Percentiles rank a stretch among this genome's conserved stretches.
Conservation (phyloP, 1,140 invertebrate genomes). For the Brachionus rubens region DNA sequence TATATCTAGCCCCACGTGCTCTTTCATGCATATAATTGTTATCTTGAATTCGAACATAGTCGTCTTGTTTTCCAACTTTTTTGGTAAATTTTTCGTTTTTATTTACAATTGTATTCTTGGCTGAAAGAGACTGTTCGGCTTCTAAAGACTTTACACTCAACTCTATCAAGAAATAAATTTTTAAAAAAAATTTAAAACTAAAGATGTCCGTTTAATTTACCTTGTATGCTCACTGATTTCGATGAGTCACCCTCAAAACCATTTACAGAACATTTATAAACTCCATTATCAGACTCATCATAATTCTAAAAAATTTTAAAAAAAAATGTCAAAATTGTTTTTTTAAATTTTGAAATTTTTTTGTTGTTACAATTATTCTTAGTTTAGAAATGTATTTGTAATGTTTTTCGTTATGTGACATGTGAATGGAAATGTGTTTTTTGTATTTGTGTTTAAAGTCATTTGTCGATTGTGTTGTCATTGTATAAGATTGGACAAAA, state of each 20-base stretch:
- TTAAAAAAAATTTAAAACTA: not conserved
- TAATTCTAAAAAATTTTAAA: constrained; percentile 31
- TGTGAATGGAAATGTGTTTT: not conserved
- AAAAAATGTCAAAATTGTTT: too few species aligned
- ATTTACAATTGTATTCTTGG: not conserved
- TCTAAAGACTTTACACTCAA: not conserved
- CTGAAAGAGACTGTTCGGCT: not conserved
- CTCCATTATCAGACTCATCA: constrained; percentile 25
- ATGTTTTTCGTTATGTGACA: not conserved
- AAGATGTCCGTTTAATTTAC: not conserved
- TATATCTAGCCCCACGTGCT: not conserved
- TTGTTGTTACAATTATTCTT: constrained; percentile 8
- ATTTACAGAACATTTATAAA: constrained; percentile 32
- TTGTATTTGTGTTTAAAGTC: not conserved
- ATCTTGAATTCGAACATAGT: not conserved
- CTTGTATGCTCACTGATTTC: constrained; percentile 1
- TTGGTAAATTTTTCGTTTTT: not conserved
- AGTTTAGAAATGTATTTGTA: constrained; percentile 26
- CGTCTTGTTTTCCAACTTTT: not conserved
- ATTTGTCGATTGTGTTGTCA: not conserved
- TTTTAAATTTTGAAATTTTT: too few species aligned
- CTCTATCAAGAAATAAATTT: not conserved
- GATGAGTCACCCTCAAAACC: constrained; percentile 3
- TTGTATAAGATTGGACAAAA: not conserved
- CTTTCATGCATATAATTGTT: constrained; percentile 22